phyloP scores from a whole-genome alignment of 2,797 vertebrate genomes.

The Chelidonichthys spinosus region DNA sequence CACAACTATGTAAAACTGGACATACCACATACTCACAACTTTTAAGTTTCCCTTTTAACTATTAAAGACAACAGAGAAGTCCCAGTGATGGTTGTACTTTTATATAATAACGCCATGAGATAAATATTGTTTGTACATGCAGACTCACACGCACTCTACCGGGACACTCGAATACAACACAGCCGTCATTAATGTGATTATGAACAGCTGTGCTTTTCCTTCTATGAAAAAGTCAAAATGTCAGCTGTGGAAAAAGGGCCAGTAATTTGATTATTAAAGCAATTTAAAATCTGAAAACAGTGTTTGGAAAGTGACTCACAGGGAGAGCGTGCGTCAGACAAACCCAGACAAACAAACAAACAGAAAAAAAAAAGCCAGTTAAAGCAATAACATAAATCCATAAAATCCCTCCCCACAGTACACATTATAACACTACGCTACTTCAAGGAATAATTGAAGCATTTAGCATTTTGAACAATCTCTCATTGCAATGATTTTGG shows the following conservation, averaged over 20 bases:
- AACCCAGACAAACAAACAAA: background rate
- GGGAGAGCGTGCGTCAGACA: background rate
- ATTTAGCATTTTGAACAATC: too few relatives aligned
- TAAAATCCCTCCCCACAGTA: background rate
- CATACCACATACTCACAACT: background rate
- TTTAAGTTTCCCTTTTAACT: background rate
- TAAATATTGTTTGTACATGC: background rate
- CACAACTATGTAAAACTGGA: background rate
- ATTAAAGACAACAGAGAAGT: background rate
- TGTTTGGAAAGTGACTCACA: background rate
- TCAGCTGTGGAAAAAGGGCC: background rate
- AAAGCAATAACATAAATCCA: background rate
- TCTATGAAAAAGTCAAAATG: background rate
- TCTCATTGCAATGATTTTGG: background rate
- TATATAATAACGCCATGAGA: too few relatives aligned
- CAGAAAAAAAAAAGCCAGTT: background rate
- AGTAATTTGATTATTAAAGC: background rate
- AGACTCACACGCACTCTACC: background rate
- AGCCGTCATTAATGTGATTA: background rate
- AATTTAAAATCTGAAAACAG: background rate
- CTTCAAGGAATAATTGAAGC: too few relatives aligned
- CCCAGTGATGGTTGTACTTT: background rate
- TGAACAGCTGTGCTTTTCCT: background rate
- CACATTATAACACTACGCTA: too few relatives aligned
- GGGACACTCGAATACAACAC: background rate